Conservation (phyloP, 30 jellyfish, hydroid and myxozoan genomes). For the Aurelia sp. region DNA sequence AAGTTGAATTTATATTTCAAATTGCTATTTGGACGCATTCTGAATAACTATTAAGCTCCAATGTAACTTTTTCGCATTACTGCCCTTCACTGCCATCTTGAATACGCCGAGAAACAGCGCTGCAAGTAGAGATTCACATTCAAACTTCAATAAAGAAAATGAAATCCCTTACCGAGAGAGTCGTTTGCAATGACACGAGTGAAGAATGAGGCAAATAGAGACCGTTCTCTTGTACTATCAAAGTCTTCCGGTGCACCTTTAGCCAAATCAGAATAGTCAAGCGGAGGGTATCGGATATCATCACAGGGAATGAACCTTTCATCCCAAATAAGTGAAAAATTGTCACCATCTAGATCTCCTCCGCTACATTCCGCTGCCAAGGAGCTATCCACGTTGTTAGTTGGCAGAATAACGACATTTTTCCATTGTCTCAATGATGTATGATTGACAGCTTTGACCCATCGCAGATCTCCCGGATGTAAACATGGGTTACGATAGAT, state of each 20-base stretch:
- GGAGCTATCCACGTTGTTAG: slow-evolving; percentile 38
- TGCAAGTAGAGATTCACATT: not conserved
- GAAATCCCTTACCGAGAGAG: slow-evolving; percentile 56
- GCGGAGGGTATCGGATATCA: slow-evolving; percentile 1
- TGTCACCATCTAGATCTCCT: slow-evolving; percentile 96
- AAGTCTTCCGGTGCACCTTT: slow-evolving; percentile 45
- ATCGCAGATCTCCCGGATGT: slow-evolving; percentile 90
- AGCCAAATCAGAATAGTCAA: slow-evolving; percentile 59
- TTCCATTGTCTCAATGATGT: slow-evolving; percentile 26
- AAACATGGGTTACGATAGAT: slow-evolving; percentile 85
- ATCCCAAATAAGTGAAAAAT: slow-evolving; percentile 88
- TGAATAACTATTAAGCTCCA: no score
- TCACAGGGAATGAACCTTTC: slow-evolving; percentile 65
- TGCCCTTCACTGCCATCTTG: no score
- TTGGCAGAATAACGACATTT: slow-evolving; percentile 79
- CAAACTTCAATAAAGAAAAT: no score
- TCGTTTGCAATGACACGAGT: slow-evolving; percentile 54
- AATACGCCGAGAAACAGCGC: no score
- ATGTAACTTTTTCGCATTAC: no score
- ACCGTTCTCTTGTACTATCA: slow-evolving; percentile 26
- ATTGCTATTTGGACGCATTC: no score
- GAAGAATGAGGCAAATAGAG: slow-evolving; percentile 55
- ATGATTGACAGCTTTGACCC: slow-evolving; percentile 73
- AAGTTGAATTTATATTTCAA: no score
- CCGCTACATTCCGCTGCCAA: slow-evolving; percentile 85